phyloP scores from a whole-genome alignment of 1,140 invertebrate genomes.

The Tigriopus japonicus region DNA sequence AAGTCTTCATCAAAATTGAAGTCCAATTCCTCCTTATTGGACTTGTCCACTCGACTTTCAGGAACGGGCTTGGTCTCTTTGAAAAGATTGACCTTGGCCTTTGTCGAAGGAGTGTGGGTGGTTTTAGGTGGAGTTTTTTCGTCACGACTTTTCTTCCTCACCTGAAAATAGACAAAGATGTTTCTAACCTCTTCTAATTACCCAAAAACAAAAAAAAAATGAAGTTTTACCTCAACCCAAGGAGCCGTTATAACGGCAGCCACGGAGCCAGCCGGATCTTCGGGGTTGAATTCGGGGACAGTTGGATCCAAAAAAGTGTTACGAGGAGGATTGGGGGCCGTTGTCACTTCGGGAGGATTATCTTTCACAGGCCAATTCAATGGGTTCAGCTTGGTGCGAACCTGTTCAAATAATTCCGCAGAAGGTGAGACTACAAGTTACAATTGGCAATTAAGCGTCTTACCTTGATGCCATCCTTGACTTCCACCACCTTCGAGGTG shows the following conservation, averaged over 20 bases:
- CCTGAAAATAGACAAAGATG: too few relatives aligned
- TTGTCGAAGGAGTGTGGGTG: neutral
- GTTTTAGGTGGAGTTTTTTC: conserved; percentile 3
- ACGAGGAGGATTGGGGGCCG: conserved; percentile 9
- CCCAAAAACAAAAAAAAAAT: too few relatives aligned
- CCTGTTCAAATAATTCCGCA: conserved; percentile 27
- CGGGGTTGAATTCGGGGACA: conserved; percentile 62
- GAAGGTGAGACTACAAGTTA: neutral
- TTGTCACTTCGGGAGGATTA: conserved; percentile 17
- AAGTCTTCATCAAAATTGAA: conserved; percentile 95
- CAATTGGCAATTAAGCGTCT: neutral
- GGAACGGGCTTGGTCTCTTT: neutral
- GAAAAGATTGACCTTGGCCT: too few relatives aligned
- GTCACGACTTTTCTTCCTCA: conserved; percentile 10
- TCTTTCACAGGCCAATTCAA: conserved; percentile 56
- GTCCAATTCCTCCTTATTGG: conserved; percentile 66
- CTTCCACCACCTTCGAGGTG: conserved; percentile 58
- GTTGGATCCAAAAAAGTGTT: conserved; percentile 45
- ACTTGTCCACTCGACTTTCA: conserved; percentile 19
- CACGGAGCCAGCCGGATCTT: too few relatives aligned
- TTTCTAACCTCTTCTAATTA: too few relatives aligned
- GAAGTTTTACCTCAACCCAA: too few relatives aligned
- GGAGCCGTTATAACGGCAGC: too few relatives aligned
- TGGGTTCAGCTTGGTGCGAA: conserved; percentile 58
- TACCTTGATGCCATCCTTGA: conserved; percentile 54